Conservation (phyloP, 2,797 vertebrate species). For the Neosilurus hyrtlii region DNA sequence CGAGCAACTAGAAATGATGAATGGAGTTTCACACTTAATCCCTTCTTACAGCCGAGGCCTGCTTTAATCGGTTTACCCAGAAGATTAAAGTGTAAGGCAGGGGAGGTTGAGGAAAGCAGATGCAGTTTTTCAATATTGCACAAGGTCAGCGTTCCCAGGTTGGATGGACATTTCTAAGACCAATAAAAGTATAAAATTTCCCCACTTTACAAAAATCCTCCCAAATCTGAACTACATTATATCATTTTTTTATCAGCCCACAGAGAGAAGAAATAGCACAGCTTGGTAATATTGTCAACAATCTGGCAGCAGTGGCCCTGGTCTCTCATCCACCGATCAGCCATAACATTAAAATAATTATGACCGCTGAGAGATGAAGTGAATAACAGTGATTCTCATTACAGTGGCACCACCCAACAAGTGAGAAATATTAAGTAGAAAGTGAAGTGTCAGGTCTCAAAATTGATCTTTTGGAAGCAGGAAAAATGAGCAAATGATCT, state of each 20-base stretch:
- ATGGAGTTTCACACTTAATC: conserved; percentile 46
- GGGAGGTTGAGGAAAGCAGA: conserved; percentile 43
- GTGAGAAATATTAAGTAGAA: too few species aligned
- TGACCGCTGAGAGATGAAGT: too few species aligned
- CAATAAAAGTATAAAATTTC: conserved; percentile 1
- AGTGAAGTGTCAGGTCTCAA: too few species aligned
- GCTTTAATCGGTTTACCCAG: conserved; percentile 54
- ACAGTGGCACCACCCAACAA: too few species aligned
- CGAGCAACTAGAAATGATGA: conserved; percentile 28
- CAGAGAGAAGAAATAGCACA: neutral
- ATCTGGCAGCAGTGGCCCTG: neutral
- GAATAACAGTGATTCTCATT: too few species aligned
- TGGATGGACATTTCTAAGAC: neutral
- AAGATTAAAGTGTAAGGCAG: conserved; percentile 53
- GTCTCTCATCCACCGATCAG: neutral
- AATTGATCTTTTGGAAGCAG: too few species aligned
- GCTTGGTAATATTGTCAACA: neutral
- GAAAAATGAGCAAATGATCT: too few species aligned
- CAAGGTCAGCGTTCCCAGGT: conserved; percentile 1
- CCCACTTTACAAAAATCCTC: neutral
- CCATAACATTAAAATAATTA: too few species aligned
- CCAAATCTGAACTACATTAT: neutral
- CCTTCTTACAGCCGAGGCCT: conserved; percentile 41
- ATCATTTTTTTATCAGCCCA: neutral
- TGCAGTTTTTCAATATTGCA: conserved; percentile 28